These are phyloP conservation scores for Pseudopipra pipra DNA, from an alignment of 2,113 vertebrate genomes.

Conservation along the genomic window DNA sequence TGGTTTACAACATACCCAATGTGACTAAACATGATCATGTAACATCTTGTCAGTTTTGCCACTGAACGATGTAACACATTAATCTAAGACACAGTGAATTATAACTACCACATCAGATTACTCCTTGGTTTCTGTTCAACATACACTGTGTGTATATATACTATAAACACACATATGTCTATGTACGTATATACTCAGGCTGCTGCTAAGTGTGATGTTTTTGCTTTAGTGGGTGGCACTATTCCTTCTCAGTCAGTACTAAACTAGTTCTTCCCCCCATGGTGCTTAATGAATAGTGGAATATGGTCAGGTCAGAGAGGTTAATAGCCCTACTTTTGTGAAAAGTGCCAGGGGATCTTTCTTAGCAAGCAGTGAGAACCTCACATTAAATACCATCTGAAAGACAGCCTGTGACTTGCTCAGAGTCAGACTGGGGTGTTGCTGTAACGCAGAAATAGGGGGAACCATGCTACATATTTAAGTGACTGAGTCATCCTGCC, in stretches of 20 bases:
- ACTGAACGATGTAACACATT: not conserved
- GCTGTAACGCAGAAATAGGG: not conserved
- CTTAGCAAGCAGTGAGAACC: not conserved
- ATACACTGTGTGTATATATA: not conserved
- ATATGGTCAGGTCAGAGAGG: constrained; percentile 25
- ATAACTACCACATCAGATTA: not conserved
- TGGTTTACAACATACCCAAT: not conserved
- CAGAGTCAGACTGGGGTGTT: not conserved
- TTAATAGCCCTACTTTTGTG: constrained; percentile 50
- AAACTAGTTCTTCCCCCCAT: not conserved
- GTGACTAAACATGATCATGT: not conserved
- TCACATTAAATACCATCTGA: not conserved
- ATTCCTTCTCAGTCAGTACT: constrained; percentile 1
- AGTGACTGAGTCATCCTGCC: not conserved
- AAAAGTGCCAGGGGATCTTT: not conserved
- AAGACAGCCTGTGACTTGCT: not conserved
- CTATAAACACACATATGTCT: not conserved
- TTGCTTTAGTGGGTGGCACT: constrained; percentile 17
- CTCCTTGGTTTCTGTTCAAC: not conserved
- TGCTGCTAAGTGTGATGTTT: not conserved
- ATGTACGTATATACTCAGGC: not conserved
- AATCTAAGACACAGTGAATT: not conserved
- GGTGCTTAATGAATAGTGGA: not conserved
- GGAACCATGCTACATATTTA: not conserved
- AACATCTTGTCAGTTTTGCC: constrained; percentile 13